phyloP scores from a whole-genome alignment of 2,888 invertebrate species.

The Poecilus cupreus region DNA sequence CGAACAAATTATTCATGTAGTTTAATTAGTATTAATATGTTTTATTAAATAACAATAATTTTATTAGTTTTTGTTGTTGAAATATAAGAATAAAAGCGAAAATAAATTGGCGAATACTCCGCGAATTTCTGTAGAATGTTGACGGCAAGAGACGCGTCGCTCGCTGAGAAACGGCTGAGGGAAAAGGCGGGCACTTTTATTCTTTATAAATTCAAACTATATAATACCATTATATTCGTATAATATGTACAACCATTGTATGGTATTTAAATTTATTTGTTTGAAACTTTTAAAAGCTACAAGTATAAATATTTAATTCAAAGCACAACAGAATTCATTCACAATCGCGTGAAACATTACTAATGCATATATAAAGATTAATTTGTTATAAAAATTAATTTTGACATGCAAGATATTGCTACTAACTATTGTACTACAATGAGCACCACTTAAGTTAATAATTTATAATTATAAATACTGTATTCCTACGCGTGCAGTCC shows the following conservation, averaged over 20 bases:
- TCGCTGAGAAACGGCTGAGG: neutral
- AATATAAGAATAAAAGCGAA: neutral
- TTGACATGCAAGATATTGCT: neutral
- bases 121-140: neutral
- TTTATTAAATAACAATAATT: no score
- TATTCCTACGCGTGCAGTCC: no score
- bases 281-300: no score
- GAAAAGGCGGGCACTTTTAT: neutral
- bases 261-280: no score
- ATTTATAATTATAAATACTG: neutral
- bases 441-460: neutral
- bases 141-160: slow-evolving; percentile 6
- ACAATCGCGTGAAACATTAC: neutral
- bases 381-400: neutral
- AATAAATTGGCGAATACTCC: neutral
- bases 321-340: no score
- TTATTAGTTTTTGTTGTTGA: neutral
- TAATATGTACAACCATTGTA: no score
- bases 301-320: no score
- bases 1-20: neutral
- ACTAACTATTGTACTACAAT: neutral
- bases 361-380: neutral
- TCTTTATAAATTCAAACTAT: no score
- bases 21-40: neutral
- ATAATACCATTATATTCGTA: no score